phyloP scores from a whole-genome alignment of 2,888 invertebrate species.

The Spisula solida region DNA sequence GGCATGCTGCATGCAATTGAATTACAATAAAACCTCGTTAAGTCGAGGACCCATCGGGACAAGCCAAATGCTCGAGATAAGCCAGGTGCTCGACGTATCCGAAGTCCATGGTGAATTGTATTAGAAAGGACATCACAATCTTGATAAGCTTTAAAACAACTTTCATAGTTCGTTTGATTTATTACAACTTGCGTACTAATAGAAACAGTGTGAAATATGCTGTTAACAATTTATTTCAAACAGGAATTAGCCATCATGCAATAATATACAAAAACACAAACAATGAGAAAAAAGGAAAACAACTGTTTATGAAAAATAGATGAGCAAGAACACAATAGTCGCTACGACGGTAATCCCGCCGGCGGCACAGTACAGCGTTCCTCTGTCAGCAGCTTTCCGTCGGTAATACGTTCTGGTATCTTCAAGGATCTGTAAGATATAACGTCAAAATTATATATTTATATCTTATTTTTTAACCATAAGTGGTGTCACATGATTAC shows the following conservation, averaged over 20 bases:
- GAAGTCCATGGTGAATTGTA: too few species aligned
- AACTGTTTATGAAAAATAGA: constrained; percentile 62
- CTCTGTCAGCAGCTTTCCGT: constrained; percentile 69
- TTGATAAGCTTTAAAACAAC: too few species aligned
- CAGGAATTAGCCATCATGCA: constrained; percentile 5
- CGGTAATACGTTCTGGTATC: constrained; percentile 63
- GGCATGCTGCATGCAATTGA: too few species aligned
- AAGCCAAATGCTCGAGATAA: too few species aligned
- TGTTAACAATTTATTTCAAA: constrained; percentile 25
- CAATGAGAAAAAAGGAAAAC: constrained; percentile 18
- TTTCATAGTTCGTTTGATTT: too few species aligned
- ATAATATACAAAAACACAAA: constrained; percentile 20
- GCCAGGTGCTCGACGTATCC: too few species aligned
- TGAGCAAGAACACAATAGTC: constrained; percentile 71
- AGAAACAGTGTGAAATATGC: background rate
- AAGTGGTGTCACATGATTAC: background rate
- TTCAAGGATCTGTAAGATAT: constrained; percentile 58
- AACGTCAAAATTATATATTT: background rate
- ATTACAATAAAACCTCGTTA: too few species aligned
- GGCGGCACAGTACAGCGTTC: constrained; percentile 68
- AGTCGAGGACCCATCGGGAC: too few species aligned
- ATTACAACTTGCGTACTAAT: background rate
- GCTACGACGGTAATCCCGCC: constrained; percentile 67
- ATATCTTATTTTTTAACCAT: background rate
- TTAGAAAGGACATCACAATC: too few species aligned